phyloP scores from a whole-genome alignment of 2,888 invertebrate species.

The Nasonovia ribisnigri region DNA sequence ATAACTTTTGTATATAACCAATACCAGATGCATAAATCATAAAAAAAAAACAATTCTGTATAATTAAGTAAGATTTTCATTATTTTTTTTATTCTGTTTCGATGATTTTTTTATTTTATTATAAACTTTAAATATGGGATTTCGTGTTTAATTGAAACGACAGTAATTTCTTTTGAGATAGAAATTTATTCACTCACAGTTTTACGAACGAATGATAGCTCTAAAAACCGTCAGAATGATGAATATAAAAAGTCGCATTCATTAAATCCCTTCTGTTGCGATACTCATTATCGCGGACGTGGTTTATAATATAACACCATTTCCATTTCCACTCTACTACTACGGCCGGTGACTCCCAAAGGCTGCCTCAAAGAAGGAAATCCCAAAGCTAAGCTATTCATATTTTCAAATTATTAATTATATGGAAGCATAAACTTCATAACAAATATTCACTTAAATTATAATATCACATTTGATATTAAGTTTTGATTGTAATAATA shows the following conservation, averaged over 20 bases:
- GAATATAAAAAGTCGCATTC: conserved; percentile 57
- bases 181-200: conserved; percentile 26
- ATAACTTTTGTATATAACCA: neutral
- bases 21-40: neutral
- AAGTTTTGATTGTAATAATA: neutral
- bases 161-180: conserved; percentile 25
- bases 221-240: conserved; percentile 49
- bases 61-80: neutral
- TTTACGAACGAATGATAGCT: conserved; percentile 8
- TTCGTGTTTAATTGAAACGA: conserved; percentile 19
- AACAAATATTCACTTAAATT: neutral
- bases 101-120: neutral
- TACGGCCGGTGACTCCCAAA: neutral
- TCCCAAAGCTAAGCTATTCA: conserved; percentile 26
- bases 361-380: conserved; percentile 18
- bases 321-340: neutral
- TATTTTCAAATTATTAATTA: conserved; percentile 32
- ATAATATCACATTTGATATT: neutral
- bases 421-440: neutral
- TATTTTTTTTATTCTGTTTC: neutral
- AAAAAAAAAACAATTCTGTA: neutral
- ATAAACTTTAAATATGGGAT: neutral
- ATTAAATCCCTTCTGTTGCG: conserved; percentile 54
- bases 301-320: conserved; percentile 52
- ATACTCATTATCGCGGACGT: conserved; percentile 56